Conservation (phyloP, 2,113 vertebrate species). For the Ptychochromis oligacanthus region DNA sequence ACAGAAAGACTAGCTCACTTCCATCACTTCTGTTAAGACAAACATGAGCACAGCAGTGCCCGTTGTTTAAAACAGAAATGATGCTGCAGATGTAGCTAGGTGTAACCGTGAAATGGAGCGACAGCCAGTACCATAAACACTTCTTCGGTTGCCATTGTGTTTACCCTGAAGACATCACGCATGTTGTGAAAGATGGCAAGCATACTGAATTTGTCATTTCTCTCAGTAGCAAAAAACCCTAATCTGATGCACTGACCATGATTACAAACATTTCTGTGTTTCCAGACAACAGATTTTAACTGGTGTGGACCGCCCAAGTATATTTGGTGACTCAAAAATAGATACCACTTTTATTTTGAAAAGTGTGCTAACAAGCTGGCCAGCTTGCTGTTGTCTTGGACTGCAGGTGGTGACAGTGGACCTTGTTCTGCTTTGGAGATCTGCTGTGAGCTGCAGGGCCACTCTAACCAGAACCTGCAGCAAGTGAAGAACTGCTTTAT, state of each 20-base stretch:
- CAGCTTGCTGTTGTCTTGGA: background rate
- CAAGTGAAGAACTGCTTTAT: background rate
- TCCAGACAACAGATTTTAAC: background rate
- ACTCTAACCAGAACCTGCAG: background rate
- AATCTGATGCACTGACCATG: background rate
- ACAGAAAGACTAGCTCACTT: background rate
- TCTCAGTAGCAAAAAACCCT: background rate
- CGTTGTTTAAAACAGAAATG: rapidly evolving
- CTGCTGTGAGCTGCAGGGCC: background rate
- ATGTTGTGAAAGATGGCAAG: background rate
- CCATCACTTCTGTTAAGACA: background rate
- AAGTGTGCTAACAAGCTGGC: background rate
- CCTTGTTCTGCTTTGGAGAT: background rate
- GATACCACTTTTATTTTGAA: background rate
- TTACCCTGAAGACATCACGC: background rate
- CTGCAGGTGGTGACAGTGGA: background rate
- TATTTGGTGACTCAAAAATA: background rate
- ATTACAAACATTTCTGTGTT: background rate
- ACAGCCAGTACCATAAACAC: background rate
- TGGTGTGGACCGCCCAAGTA: background rate
- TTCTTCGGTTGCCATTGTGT: background rate
- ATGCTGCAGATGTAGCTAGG: background rate
- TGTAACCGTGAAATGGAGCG: background rate
- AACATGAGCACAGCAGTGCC: background rate
- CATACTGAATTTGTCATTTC: background rate